These are phyloP conservation scores for Apis mellifera DNA, from an alignment of 1,140 invertebrate species.

Conservation along the genomic window Amel_HAv3.1 CM009934.2:9699001-9699500, in stretches of 20 bases:
- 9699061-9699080: too few species aligned
- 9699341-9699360: not conserved
- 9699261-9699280: not conserved
- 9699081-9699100: too few species aligned
- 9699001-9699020: not conserved
- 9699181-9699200: too few species aligned
- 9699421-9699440: not conserved
- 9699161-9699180: too few species aligned
- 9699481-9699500: not conserved
- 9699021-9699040: not conserved
- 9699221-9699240: too few species aligned
- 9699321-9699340: not conserved
- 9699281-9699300: not conserved
- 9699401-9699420: conserved; percentile 4
- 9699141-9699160: too few species aligned
- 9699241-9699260: not conserved
- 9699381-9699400: not conserved
- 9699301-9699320: not conserved
- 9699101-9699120: too few species aligned
- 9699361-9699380: not conserved
- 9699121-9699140: too few species aligned
- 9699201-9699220: too few species aligned
- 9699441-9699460: too few species aligned
- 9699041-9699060: too few species aligned
- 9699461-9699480: not conserved